Evolutionary conservation across 2,888 invertebrate genomes (phyloP).

Genomic region (Agonopterix alstromeriana): DNA sequence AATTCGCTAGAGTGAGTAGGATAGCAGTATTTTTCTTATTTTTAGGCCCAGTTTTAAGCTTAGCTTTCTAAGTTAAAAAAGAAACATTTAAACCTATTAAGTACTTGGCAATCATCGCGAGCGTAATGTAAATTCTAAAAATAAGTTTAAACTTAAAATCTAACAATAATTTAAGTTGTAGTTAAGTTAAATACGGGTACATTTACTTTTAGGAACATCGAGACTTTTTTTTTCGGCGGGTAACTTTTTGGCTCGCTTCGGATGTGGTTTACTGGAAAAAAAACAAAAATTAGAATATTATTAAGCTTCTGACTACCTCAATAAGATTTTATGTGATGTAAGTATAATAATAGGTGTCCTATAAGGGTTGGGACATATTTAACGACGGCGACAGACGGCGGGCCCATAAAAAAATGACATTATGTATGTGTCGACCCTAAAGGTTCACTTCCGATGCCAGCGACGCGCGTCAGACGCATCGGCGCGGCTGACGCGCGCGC

Average conservation of each 20-base stretch:
- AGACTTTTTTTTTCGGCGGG: constrained; percentile 40
- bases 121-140: background rate
- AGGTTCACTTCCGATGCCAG: no score
- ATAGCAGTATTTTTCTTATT: background rate
- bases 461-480: no score
- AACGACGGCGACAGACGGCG: no score
- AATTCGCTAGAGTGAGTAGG: background rate
- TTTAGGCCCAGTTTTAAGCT: background rate
- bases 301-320: background rate
- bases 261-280: background rate
- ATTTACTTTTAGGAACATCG: constrained; percentile 43
- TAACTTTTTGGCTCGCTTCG: constrained; percentile 17
- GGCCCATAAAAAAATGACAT: no score
- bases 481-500: no score
- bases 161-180: constrained; percentile 33
- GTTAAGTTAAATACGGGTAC: constrained; percentile 22
- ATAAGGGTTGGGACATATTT: no score
- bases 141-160: constrained; percentile 9
- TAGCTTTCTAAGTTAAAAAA: background rate
- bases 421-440: no score
- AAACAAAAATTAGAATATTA: background rate
- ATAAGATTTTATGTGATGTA: no score
- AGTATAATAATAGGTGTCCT: no score
- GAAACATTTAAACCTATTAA: constrained; percentile 11
- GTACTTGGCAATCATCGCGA: constrained; percentile 11